Percentiles rank a stretch among this genome's conserved stretches.
Evolutionary conservation across 2,888 invertebrate species (phyloP).

Genomic region (Nematopogon swammerdamellus): DNA sequence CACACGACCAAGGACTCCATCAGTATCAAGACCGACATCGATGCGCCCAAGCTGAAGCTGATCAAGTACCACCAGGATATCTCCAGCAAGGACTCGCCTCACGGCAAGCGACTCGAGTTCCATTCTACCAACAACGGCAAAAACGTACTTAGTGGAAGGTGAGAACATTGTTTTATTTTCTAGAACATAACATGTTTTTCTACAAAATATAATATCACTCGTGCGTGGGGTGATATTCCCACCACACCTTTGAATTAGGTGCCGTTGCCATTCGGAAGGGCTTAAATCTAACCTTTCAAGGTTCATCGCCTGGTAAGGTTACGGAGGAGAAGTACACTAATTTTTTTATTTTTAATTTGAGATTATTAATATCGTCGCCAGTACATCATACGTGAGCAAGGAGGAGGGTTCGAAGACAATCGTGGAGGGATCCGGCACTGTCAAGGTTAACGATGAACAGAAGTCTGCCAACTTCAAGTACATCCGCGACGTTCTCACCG

Average conservation of each 20-base stretch:
- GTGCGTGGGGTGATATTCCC: no score
- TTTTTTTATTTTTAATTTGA: no score
- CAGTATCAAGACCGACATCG: constrained; percentile 54
- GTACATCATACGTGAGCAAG: constrained; percentile 66
- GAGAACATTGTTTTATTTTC: constrained; percentile 10
- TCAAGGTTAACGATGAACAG: constrained; percentile 66
- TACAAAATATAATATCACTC: background rate
- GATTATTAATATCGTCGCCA: no score
- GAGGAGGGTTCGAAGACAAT: constrained; percentile 69
- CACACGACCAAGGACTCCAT: constrained; percentile 65
- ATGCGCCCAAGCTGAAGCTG: constrained; percentile 61
- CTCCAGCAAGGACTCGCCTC: constrained; percentile 57
- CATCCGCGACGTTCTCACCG: constrained; percentile 60
- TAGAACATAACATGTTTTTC: background rate
- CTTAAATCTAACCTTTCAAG: no score
- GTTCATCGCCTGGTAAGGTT: no score
- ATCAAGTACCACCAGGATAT: constrained; percentile 65
- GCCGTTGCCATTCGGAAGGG: no score
- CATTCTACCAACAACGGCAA: constrained; percentile 61
- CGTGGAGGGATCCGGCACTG: constrained; percentile 71
- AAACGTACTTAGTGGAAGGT: constrained; percentile 69
- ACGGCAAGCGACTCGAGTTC: constrained; percentile 62
- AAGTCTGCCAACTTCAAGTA: constrained; percentile 73
- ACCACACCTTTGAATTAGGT: no score
- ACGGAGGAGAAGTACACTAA: no score